Conservation (phyloP, 92 coral and sea anemone species). For the Porites cylindrica region DNA sequence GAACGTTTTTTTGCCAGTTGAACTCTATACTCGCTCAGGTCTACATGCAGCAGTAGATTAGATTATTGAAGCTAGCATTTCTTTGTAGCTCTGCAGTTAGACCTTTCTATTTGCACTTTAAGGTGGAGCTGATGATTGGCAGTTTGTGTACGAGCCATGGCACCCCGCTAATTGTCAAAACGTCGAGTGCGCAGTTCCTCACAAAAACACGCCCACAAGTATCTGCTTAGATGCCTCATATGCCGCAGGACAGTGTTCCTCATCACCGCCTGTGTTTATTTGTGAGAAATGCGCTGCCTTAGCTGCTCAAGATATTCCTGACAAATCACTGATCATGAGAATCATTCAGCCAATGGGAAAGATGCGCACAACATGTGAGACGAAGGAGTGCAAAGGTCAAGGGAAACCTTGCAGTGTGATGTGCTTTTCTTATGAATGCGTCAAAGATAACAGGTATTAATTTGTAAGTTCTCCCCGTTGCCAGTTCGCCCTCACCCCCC, state of each 20-base stretch:
- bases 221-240: constrained; percentile 93
- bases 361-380: constrained; percentile 94
- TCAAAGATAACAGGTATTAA: constrained; percentile 89
- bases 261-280: constrained; percentile 91
- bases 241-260: constrained; percentile 85
- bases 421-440: constrained; percentile 92
- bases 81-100: too few relatives aligned
- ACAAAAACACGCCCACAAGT: constrained; percentile 72
- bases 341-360: constrained; percentile 90
- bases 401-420: constrained; percentile 84
- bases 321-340: constrained; percentile 64
- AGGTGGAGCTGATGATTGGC: constrained; percentile 98
- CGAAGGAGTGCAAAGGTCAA: constrained; percentile 90
- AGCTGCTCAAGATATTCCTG: constrained; percentile 61
- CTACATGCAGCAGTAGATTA: too few relatives aligned
- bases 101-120: constrained; percentile 5
- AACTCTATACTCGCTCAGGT: too few relatives aligned
- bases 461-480: too few relatives aligned
- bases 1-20: too few relatives aligned
- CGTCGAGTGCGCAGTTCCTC: constrained; percentile 82
- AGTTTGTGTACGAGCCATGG: constrained; percentile 98
- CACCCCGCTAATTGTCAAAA: constrained; percentile 86
- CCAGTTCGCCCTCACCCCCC: too few relatives aligned
- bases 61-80: too few relatives aligned
- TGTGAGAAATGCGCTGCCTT: constrained; percentile 84